Conservation (phyloP, 2,797 vertebrate species). For the Myotis daubentonii region DNA sequence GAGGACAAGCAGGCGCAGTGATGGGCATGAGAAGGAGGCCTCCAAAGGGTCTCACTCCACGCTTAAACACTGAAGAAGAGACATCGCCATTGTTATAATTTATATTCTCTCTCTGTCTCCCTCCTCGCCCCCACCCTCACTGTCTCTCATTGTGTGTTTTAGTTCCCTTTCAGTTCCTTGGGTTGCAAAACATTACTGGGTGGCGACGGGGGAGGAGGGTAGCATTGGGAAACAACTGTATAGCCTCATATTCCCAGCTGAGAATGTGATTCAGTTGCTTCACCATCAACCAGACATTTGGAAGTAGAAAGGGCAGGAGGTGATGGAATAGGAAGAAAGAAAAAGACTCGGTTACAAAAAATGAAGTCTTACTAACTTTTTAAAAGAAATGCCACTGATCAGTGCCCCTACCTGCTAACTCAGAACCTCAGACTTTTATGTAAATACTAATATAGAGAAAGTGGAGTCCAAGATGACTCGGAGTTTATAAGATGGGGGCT, state of each 20-base stretch:
- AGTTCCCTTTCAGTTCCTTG: neutral
- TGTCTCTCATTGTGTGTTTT: neutral
- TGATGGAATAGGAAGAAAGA: slow-evolving; percentile 10
- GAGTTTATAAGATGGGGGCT: neutral
- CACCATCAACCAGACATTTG: neutral
- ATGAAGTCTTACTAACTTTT: neutral
- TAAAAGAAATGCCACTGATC: neutral
- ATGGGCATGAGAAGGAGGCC: neutral
- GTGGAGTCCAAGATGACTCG: neutral
- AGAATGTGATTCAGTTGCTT: neutral
- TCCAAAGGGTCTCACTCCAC: neutral
- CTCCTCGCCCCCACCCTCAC: neutral
- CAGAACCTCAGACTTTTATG: slow-evolving; percentile 1
- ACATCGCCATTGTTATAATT: neutral
- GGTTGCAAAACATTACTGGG: neutral
- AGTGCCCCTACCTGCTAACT: neutral
- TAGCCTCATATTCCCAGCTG: neutral
- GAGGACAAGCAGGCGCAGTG: neutral
- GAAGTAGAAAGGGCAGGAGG: neutral
- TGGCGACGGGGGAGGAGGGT: neutral
- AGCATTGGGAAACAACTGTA: neutral
- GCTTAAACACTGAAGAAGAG: neutral
- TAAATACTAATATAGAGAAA: neutral
- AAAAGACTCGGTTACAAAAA: slow-evolving; percentile 19
- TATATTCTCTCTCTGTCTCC: neutral